phyloP scores from a whole-genome alignment of 1,140 invertebrate genomes.

The Drosophila azteca region DNA sequence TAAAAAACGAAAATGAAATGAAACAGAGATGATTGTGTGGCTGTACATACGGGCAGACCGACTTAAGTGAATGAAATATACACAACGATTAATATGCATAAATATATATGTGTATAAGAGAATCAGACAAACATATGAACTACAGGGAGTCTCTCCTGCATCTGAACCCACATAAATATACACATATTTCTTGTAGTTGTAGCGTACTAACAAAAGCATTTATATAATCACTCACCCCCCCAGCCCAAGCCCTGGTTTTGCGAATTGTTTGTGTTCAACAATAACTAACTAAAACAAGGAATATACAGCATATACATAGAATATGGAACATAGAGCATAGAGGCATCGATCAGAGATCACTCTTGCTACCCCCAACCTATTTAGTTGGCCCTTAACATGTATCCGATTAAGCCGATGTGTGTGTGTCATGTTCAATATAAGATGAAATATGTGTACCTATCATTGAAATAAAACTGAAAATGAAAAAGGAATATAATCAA shows the following conservation, averaged over 20 bases:
- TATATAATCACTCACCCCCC: constrained; percentile 7
- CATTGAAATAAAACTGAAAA: no score
- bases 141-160: neutral
- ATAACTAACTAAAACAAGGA: constrained; percentile 33
- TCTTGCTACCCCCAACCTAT: no score
- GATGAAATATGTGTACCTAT: no score
- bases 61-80: constrained; percentile 20
- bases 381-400: no score
- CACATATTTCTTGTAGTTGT: constrained; percentile 11
- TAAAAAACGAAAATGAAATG: neutral
- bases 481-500: no score
- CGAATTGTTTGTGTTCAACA: constrained; percentile 21
- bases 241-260: neutral
- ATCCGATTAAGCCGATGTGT: no score
- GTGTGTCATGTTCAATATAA: no score
- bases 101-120: no score
- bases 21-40: constrained; percentile 8
- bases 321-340: neutral
- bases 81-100: no score
- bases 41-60: constrained; percentile 15
- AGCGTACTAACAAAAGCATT: constrained; percentile 46
- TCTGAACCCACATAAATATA: no score
- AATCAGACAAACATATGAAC: constrained; percentile 4
- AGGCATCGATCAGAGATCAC: neutral
- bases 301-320: neutral